These are phyloP conservation scores for Oreochromis grahami DNA, from an alignment of 2,797 vertebrate species.

Conservation along the genomic window DNA sequence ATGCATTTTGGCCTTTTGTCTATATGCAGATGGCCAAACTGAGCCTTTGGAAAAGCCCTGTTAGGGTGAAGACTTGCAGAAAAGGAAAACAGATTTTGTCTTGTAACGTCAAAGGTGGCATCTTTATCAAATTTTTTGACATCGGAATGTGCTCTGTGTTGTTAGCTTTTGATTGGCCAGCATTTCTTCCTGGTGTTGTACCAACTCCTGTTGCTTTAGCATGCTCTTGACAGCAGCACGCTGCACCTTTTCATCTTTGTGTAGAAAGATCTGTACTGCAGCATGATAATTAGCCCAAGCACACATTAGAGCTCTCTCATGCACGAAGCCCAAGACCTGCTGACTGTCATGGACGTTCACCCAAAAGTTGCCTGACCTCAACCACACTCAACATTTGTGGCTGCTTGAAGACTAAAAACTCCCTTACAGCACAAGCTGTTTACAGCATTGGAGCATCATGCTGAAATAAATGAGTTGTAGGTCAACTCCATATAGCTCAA, in stretches of 20 bases:
- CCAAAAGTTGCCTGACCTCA: neutral
- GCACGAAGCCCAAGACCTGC: neutral
- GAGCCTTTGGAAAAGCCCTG: neutral
- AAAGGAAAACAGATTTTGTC: neutral
- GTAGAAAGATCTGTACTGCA: neutral
- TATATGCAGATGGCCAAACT: neutral
- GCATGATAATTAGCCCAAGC: neutral
- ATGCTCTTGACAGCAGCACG: neutral
- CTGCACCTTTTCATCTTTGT: neutral
- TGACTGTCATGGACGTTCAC: neutral
- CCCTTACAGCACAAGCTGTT: neutral
- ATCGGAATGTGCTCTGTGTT: neutral
- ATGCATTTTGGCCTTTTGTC: neutral
- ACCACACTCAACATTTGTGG: neutral
- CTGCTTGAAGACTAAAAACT: neutral
- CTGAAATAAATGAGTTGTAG: neutral
- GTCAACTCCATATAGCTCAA: neutral
- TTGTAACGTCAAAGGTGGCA: neutral
- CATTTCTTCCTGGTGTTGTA: neutral
- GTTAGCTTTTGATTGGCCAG: neutral
- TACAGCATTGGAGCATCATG: neutral
- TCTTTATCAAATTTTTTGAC: neutral
- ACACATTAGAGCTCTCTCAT: neutral
- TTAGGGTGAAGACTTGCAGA: neutral
- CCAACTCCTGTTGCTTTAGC: neutral